These are phyloP conservation scores for Smittia aterrima DNA, from an alignment of 2,888 invertebrate genomes.

Conservation along the genomic window DNA sequence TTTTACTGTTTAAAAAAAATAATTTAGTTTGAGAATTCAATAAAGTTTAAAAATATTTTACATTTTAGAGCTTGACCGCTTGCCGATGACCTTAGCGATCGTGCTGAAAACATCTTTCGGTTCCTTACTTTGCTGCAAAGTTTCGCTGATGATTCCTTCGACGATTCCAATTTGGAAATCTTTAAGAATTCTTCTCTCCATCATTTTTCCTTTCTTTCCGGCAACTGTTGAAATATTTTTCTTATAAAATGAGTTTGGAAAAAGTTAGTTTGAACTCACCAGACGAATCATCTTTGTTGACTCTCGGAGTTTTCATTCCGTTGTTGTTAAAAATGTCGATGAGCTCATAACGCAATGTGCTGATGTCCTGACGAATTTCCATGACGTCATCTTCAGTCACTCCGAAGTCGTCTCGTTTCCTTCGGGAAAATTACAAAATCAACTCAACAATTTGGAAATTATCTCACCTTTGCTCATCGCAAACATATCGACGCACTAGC, in stretches of 20 bases:
- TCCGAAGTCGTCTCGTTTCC: conserved; percentile 84
- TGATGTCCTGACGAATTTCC: conserved; percentile 96
- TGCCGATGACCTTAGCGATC: conserved; percentile 77
- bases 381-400: conserved; percentile 97
- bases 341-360: conserved; percentile 88
- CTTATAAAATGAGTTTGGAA: conserved; percentile 46
- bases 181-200: conserved; percentile 81
- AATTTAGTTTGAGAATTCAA: background rate
- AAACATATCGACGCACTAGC: conserved; percentile 86
- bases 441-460: no score
- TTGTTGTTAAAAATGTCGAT: conserved; percentile 88
- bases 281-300: conserved; percentile 47
- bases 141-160: conserved; percentile 75
- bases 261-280: background rate
- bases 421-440: no score
- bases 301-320: conserved; percentile 78
- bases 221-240: conserved; percentile 58
- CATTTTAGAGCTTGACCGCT: conserved; percentile 51
- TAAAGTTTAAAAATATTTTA: conserved; percentile 1
- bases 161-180: conserved; percentile 90
- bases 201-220: conserved; percentile 80
- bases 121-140: conserved; percentile 62
- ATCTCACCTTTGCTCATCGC: conserved; percentile 66
- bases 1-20: conserved; percentile 54
- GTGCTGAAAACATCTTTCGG: conserved; percentile 80